phyloP scores from a whole-genome alignment of 2,888 invertebrate species.

The Drosophila pseudotalamancana region DNA sequence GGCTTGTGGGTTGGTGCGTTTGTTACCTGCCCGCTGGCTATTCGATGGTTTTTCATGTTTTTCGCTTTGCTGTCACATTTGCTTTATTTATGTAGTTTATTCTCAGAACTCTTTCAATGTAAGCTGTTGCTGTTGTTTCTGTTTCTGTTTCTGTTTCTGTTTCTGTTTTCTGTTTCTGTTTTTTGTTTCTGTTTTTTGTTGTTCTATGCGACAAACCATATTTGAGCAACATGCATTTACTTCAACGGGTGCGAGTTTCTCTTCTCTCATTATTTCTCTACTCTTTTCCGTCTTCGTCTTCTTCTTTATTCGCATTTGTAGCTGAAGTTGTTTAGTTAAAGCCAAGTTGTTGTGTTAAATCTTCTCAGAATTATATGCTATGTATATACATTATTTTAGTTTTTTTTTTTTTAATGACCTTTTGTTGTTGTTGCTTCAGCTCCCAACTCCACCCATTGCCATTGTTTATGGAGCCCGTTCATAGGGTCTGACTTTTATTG shows the following conservation, averaged over 20 bases:
- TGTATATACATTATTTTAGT: not conserved
- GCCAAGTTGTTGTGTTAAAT: slow-evolving; percentile 37
- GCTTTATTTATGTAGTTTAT: slow-evolving; percentile 33
- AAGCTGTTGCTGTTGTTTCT: slow-evolving; percentile 20
- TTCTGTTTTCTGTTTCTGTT: no score
- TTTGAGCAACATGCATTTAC: slow-evolving; percentile 11
- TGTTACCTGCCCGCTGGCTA: slow-evolving; percentile 4
- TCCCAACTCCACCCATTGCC: not conserved
- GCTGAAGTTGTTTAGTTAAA: slow-evolving; percentile 32
- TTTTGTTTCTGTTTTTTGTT: no score
- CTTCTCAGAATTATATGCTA: slow-evolving; percentile 48
- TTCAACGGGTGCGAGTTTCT: slow-evolving; percentile 5
- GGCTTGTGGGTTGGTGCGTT: not conserved
- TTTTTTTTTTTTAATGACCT: slow-evolving; percentile 30
- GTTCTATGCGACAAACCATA: slow-evolving; percentile 4
- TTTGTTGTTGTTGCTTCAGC: slow-evolving; percentile 14
- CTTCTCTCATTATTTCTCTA: not conserved
- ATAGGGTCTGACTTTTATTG: slow-evolving; percentile 30
- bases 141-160: not conserved
- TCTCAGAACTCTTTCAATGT: slow-evolving; percentile 32
- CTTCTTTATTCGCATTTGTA: not conserved
- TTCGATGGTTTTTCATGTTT: slow-evolving; percentile 6
- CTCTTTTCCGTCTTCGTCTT: not conserved
- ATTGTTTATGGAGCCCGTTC: slow-evolving; percentile 32
- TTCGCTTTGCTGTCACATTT: slow-evolving; percentile 31